Conservation (phyloP, 2,797 vertebrate species). For the Hoplostethus mediterraneus region DNA sequence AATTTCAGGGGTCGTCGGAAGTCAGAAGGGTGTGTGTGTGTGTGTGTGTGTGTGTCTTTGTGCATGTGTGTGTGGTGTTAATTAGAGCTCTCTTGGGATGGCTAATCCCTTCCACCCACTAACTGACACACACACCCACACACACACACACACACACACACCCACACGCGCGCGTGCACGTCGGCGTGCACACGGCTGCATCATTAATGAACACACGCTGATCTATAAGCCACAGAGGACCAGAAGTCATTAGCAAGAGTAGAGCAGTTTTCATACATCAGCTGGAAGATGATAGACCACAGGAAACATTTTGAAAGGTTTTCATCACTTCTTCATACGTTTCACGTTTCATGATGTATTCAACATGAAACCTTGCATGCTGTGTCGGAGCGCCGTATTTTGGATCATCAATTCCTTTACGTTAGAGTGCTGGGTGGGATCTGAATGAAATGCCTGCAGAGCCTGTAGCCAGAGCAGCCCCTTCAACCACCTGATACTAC, state of each 20-base stretch:
- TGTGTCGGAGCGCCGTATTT: constrained; percentile 35
- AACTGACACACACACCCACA: constrained; percentile 61
- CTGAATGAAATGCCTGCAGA: constrained; percentile 65
- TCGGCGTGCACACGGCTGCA: constrained; percentile 52
- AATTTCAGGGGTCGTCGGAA: constrained; percentile 25
- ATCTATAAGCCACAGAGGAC: constrained; percentile 73
- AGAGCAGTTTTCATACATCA: constrained; percentile 69
- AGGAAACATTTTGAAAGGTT: constrained; percentile 59
- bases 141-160: constrained; percentile 53
- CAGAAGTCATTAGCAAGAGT: constrained; percentile 74
- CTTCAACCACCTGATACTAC: constrained; percentile 70
- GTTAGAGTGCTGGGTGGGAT: constrained; percentile 36
- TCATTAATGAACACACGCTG: constrained; percentile 81
- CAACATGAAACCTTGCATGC: constrained; percentile 9
- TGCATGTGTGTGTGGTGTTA: constrained; percentile 59
- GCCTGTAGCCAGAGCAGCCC: constrained; percentile 41
- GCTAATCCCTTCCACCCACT: constrained; percentile 77
- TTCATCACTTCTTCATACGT: constrained; percentile 44
- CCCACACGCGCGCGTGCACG: constrained; percentile 50
- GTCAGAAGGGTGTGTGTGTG: constrained; percentile 10
- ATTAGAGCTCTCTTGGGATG: constrained; percentile 71
- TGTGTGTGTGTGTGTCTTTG: constrained; percentile 18
- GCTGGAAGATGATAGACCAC: constrained; percentile 52
- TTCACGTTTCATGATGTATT: constrained; percentile 53
- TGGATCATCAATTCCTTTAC: constrained; percentile 51